Evolutionary conservation across 1,140 invertebrate species (phyloP), one percentile per base, ranked within the genome.

Genomic region (Bombus consobrinus): DNA sequence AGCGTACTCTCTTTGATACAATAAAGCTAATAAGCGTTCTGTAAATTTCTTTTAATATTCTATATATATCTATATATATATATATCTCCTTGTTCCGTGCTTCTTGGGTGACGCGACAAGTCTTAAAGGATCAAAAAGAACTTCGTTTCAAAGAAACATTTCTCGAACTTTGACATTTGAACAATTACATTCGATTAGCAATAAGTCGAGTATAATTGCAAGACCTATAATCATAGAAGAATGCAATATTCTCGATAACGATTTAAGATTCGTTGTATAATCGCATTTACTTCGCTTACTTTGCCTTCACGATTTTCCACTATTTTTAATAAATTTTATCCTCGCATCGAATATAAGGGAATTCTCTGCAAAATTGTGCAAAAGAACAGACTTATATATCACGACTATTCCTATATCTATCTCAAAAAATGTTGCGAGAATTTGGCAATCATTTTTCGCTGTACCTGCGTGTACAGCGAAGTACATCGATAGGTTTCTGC

Each of bases 261-360:
- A 77, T 41, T 41, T 62, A 47, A 41, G 12, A n/a, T 43, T 41
- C 39, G 13, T 77, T 62, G 34, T 32, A 25, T 79, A 79, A 79
- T 79, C 22, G 25, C 1, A 37, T 47, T 47, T 28, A 22, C 12
- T 41, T 37, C 28, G 37, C 12, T 71, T 12, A 37, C 34, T 57
- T 9, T 5, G 28, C 0, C 1, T 69, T 59, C 25, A 28, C 25
- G 3, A 3, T 59, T 12, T 59, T 28, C 57, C 9, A 12, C 3
- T n/a, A 4, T n/a, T 4, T 62, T 62, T n/a, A 28, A 62, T 28
- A 10, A 62, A 28, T 62, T 62, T 62, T 12, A n/a, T 12, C n/a
- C 3, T n/a, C 59, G 10, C 59, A 28, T 25, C 28, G 4, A 62
- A 28, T n/a, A 62, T 62, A n/a, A 53, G 28, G 3, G 12, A 28